Percentiles rank a stretch among this genome's conserved stretches.
Conservation (phyloP, 2,113 vertebrate genomes). For the Melanerpes aurifrons region DNA sequence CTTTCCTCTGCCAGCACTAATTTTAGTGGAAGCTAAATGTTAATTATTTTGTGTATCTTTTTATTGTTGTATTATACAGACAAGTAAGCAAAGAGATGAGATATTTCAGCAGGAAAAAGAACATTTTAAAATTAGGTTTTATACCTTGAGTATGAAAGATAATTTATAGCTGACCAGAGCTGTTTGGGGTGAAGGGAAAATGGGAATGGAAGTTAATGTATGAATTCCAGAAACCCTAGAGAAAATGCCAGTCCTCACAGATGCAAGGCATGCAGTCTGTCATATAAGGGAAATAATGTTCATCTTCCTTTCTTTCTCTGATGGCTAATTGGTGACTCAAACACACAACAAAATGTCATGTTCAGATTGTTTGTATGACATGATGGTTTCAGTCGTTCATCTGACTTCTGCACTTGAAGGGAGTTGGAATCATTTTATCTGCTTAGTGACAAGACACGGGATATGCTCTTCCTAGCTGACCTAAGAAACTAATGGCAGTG, state of each 20-base stretch:
- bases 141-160: background rate
- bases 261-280: background rate
- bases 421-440: background rate
- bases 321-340: constrained; percentile 3
- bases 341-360: constrained; percentile 1
- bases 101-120: background rate
- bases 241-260: background rate
- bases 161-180: background rate
- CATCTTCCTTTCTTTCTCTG: background rate
- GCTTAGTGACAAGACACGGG: background rate
- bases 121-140: background rate
- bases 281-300: background rate
- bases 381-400: background rate
- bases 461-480: background rate
- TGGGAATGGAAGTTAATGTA: background rate
- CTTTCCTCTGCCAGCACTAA: background rate
- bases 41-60: background rate
- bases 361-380: background rate
- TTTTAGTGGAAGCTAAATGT: background rate
- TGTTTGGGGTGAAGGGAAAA: background rate
- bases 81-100: background rate
- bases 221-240: background rate
- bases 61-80: background rate
- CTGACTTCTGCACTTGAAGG: background rate
- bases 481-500: background rate